Evolutionary conservation across 2,888 invertebrate species (phyloP).

Genomic region (Craniophora ligustri): DNA sequence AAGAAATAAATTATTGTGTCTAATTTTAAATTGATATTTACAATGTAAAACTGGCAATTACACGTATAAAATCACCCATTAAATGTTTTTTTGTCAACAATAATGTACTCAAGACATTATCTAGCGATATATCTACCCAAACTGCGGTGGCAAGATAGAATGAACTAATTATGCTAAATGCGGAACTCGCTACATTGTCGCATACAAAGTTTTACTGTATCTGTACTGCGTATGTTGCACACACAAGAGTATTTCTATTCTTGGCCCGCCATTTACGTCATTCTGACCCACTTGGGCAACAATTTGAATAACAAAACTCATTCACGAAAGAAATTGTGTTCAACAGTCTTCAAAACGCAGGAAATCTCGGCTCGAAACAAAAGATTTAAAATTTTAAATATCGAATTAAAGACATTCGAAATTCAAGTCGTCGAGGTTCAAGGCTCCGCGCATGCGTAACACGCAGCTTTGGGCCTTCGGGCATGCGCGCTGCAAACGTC

Average conservation of each 20-base stretch:
- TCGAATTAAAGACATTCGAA: conserved; percentile 1
- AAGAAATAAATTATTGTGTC: too few species aligned
- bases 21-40: too few species aligned
- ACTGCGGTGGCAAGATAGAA: conserved; percentile 4
- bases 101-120: neutral
- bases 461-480: conserved; percentile 60
- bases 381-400: neutral
- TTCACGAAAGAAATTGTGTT: conserved; percentile 1
- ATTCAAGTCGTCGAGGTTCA: conserved; percentile 3
- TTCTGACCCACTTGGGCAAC: conserved; percentile 30
- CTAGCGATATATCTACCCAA: neutral
- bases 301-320: conserved; percentile 26
- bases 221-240: conserved; percentile 3
- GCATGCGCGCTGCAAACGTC: conserved; percentile 78
- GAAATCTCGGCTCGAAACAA: neutral
- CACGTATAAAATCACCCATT: too few species aligned
- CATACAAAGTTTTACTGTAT: conserved; percentile 22
- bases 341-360: neutral
- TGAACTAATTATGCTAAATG: conserved; percentile 25
- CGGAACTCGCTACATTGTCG: conserved; percentile 40
- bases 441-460: conserved; percentile 71
- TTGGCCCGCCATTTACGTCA: conserved; percentile 24
- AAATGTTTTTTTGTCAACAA: too few species aligned
- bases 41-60: too few species aligned
- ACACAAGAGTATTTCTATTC: conserved; percentile 36